Evolutionary conservation across 2,113 vertebrate species (phyloP), one percentile per base, ranked within the genome.

Genomic region (Calonectris borealis): DNA sequence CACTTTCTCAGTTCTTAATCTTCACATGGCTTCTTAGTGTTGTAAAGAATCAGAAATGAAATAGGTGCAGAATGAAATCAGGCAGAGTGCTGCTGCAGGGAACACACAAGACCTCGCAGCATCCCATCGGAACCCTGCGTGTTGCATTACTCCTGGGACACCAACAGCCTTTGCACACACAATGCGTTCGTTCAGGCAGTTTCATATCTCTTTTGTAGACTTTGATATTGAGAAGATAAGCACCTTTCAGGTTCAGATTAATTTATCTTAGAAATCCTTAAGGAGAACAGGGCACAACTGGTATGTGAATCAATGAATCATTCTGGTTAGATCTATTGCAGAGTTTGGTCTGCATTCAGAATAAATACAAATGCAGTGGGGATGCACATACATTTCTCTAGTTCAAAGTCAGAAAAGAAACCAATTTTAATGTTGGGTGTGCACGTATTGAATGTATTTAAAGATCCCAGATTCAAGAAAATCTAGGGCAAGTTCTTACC

Each of bases 71-170:
- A 70, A 32, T 36, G 51, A 90, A 85, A 57, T 60, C 7, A 9
- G 55, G 16, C 7, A 57, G 70, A 57, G 34, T 49, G 34, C 10
- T 83, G 29, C 60, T 81, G 32, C 58, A 60, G 64, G 42, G n/a
- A 48, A 5, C 44, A 27, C 34, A 24, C 42, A 44, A 16, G 21
- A 13, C 7, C 46, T 90, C 14, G 7, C 22, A 36, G n/a, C 6
- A 76, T 32, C 18, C 32, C n/a, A 49, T 3, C 0, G 0, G 19
- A 68, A 8, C 14, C 13, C 16, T 46, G 38, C 0, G 0, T 19
- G 9, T 20, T 71, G 20, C 40, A 13, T 36, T 55, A 6, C 11
- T 55, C 57, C 54, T 52, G 52, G 54, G 44, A 79, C 14, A 52
- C 21, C 26, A 65, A 10, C 10, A 60, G 24, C 29, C n/a, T 85